These are phyloP conservation scores for Drosophila anomalata DNA, from an alignment of 2,888 invertebrate species.

Conservation along the genomic window DNA sequence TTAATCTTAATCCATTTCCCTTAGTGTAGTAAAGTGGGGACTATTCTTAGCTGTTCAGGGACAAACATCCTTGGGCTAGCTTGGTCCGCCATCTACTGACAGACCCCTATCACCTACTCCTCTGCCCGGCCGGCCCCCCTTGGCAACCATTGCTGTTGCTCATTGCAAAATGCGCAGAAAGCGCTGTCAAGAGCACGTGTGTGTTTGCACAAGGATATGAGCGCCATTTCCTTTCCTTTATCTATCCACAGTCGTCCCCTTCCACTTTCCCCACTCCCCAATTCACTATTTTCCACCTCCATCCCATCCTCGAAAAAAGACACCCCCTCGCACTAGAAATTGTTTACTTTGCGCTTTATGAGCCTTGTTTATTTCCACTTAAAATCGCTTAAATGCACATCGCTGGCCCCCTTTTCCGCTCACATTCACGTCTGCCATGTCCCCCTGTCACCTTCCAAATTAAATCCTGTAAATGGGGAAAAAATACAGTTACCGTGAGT, in stretches of 20 bases:
- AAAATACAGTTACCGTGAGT: constrained; percentile 8
- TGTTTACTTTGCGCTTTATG: constrained; percentile 71
- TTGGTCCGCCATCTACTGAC: constrained; percentile 13
- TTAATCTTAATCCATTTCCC: background rate
- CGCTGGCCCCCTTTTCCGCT: constrained; percentile 2
- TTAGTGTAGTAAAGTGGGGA: constrained; percentile 21
- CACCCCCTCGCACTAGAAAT: constrained; percentile 48
- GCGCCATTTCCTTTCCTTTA: constrained; percentile 65
- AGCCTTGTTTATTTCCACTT: constrained; percentile 58
- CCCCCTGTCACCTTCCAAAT: constrained; percentile 32
- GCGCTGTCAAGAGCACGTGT: constrained; percentile 78
- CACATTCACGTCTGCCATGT: constrained; percentile 6
- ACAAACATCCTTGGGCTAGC: constrained; percentile 62
- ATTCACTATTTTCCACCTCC: background rate
- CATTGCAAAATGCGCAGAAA: constrained; percentile 69
- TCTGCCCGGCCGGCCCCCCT: background rate
- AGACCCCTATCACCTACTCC: background rate
- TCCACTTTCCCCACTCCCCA: background rate
- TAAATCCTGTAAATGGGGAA: constrained; percentile 24
- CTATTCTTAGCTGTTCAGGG: constrained; percentile 38
- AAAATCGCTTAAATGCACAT: constrained; percentile 54
- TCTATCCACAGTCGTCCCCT: constrained; percentile 27
- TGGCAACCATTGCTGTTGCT: constrained; percentile 41
- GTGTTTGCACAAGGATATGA: constrained; percentile 76
- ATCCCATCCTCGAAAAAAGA: background rate